A percentile compares a stretch with the other conserved stretches of the same genome.
Evolutionary conservation across 2,113 vertebrate genomes (phyloP).

Genomic region (Chloebia gouldiae): DNA sequence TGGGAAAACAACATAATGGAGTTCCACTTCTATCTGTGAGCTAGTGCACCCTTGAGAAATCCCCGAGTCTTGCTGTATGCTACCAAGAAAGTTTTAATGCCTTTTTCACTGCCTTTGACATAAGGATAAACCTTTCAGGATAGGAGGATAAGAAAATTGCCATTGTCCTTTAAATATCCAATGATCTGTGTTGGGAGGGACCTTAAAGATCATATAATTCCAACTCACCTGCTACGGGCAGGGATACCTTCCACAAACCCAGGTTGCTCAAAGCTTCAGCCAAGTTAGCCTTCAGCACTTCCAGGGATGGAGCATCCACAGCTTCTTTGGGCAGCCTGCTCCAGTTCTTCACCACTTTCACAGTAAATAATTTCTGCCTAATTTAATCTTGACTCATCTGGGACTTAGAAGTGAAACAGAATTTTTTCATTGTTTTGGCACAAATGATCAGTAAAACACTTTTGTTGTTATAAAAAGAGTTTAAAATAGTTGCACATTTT

Average conservation of each 20-base stretch:
- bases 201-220: neutral
- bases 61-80: neutral
- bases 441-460: neutral
- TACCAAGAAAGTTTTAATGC: neutral
- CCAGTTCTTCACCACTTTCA: neutral
- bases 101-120: neutral
- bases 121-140: neutral
- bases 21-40: neutral
- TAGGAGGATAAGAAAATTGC: neutral
- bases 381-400: neutral
- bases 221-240: accelerated
- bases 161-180: neutral
- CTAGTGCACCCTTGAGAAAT: neutral
- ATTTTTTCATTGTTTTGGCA: neutral
- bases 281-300: neutral
- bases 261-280: neutral
- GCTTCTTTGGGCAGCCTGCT: neutral
- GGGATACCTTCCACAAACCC: neutral
- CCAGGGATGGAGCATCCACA: neutral
- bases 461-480: neutral
- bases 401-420: neutral
- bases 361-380: neutral
- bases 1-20: neutral
- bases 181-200: neutral
- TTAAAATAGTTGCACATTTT: neutral